Percentiles rank a stretch among this genome's conserved stretches.
These are phyloP conservation scores for Heteromurus nitidus DNA, from an alignment of 2,888 invertebrate species.

Conservation along the genomic window DNA sequence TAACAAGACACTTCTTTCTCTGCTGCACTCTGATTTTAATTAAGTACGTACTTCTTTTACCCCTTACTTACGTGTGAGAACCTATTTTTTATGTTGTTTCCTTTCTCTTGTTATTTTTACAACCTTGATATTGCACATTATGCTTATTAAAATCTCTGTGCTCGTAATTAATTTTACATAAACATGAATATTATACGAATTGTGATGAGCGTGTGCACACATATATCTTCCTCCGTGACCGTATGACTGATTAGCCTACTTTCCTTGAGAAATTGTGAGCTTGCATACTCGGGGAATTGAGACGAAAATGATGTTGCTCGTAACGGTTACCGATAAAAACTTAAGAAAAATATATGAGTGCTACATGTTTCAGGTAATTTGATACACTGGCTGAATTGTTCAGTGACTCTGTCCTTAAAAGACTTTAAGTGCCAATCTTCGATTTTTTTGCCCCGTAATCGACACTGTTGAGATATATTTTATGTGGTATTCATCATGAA, in stretches of 20 bases:
- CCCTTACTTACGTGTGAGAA: constrained; percentile 11
- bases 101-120: constrained; percentile 10
- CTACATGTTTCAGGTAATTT: constrained; percentile 31
- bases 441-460: too few relatives aligned
- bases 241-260: constrained; percentile 63
- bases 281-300: too few relatives aligned
- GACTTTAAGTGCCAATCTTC: too few relatives aligned
- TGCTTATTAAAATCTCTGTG: constrained; percentile 16
- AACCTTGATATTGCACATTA: constrained; percentile 20
- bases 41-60: too few relatives aligned
- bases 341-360: constrained; percentile 31
- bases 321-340: constrained; percentile 29
- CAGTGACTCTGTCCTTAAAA: too few relatives aligned
- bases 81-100: constrained; percentile 23
- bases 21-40: too few relatives aligned
- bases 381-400: too few relatives aligned
- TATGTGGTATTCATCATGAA: too few relatives aligned
- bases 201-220: not conserved
- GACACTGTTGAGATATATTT: too few relatives aligned
- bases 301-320: constrained; percentile 2
- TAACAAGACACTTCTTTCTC: too few relatives aligned
- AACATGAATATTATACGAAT: constrained; percentile 14
- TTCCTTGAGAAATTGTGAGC: constrained; percentile 30
- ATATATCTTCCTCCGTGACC: constrained; percentile 48
- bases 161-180: constrained; percentile 14